These are phyloP conservation scores for Synanceia verrucosa DNA, from an alignment of 2,797 vertebrate species.

Conservation along the genomic window DNA sequence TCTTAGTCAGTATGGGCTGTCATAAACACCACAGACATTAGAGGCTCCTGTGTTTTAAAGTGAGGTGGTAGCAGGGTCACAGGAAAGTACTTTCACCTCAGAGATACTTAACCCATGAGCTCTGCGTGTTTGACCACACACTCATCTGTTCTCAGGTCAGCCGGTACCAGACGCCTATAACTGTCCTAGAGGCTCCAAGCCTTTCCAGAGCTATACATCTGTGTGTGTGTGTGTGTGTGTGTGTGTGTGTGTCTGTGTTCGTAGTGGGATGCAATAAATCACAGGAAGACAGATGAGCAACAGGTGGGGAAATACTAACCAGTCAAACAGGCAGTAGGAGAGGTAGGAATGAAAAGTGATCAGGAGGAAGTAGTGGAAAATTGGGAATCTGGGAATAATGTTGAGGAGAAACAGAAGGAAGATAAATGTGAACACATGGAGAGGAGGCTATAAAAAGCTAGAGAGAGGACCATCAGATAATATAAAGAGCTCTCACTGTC, in stretches of 20 bases:
- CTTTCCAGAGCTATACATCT: slow-evolving; percentile 25
- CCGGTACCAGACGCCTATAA: slow-evolving; percentile 53
- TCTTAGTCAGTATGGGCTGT: neutral
- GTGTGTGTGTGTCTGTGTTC: neutral
- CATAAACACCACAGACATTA: slow-evolving; percentile 23
- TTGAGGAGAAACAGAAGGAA: slow-evolving; percentile 41
- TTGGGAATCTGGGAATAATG: slow-evolving; percentile 40
- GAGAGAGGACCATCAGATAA: neutral
- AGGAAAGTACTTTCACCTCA: slow-evolving; percentile 59
- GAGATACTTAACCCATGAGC: slow-evolving; percentile 54
- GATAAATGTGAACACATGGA: slow-evolving; percentile 64
- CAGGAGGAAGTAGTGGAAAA: slow-evolving; percentile 55
- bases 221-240: slow-evolving; percentile 35
- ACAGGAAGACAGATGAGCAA: slow-evolving; percentile 63
- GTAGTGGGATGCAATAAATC: slow-evolving; percentile 54
- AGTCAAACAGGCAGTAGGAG: neutral
- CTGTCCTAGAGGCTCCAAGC: slow-evolving; percentile 40
- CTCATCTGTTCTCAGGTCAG: slow-evolving; percentile 33
- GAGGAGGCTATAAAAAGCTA: neutral
- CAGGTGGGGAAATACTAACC: slow-evolving; percentile 68
- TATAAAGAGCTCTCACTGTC: neutral
- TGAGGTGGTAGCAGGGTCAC: slow-evolving; percentile 36
- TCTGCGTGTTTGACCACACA: slow-evolving; percentile 32
- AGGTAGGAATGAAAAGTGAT: slow-evolving; percentile 50
- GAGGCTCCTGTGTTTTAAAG: slow-evolving; percentile 10